Evolutionary conservation across 2,113 vertebrate genomes (phyloP), one percentile per base, ranked within the genome.

Genomic region (Eonycteris spelaea): DNA sequence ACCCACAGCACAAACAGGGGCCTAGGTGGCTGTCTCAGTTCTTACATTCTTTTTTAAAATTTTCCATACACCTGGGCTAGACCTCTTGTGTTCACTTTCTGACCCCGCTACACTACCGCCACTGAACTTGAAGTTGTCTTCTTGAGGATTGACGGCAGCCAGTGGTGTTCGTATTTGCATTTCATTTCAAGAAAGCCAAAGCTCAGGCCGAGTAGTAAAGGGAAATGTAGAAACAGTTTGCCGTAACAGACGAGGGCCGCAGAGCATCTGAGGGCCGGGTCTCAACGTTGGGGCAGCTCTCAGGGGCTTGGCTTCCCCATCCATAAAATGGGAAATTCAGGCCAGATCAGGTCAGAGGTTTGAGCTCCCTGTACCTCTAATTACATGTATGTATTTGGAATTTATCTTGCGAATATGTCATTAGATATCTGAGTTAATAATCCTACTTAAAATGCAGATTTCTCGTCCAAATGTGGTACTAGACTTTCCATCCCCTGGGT

Each of bases 391-490:
- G 15, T 67, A 75, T 53, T 86, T 89, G 73, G 67, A 53, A 21
- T 53, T 75, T 68, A 15, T 57, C 57, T 95, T 86, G 10, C 4
- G 70, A 43, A 33, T 33, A 24, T 7, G 13, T 14, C 15, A 6
- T 40, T 48, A 16, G 48, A 22, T 28, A 51, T 82, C 45, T 33
- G 55, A 65, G 45, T 48, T 9, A 57, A 11, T 43, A 83, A 18
- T 55, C 18, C 16, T 30, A 11, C 43, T 78, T 61, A 59, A 55
- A 53, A 59, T 43, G 26, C 3, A 53, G 63, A 78, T 87, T 97
- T 97, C 75, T 77, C 82, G 48, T 92, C 90, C 68, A 95, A 91
- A 93, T 86, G 71, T 84, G 97, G 11, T 15, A 5, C 6, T 55
- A 79, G 75, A 33, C 19, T 40, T 48, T 45, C 3, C 14, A 45